A percentile compares a stretch with the other conserved stretches of the same genome.
Conservation (phyloP, 2,113 vertebrate species). For the human region DNA sequence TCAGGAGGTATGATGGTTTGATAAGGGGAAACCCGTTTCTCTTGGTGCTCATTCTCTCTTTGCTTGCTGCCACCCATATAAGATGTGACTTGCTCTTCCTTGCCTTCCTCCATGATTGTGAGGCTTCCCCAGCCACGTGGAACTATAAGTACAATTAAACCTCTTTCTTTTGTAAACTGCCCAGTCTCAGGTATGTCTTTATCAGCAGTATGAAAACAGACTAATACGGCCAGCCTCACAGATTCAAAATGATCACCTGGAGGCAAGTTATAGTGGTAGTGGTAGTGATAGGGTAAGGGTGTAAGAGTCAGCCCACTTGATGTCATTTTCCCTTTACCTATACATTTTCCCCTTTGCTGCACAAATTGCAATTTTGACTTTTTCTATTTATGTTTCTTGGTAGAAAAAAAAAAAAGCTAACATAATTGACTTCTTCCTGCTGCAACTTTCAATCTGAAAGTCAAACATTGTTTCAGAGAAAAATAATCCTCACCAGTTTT, state of each 20-base stretch:
- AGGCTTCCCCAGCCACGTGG: too few species aligned
- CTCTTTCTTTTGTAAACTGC: too few species aligned
- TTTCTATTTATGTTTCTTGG: background rate
- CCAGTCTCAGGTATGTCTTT: too few species aligned
- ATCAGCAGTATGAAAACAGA: too few species aligned
- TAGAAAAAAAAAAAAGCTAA: background rate
- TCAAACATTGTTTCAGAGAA: conserved; percentile 40
- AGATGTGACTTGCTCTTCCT: too few species aligned
- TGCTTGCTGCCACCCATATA: too few species aligned
- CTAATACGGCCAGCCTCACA: background rate
- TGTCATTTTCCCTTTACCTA: background rate
- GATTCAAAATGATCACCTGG: background rate
- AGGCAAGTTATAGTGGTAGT: background rate
- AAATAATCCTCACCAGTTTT: conserved; percentile 37
- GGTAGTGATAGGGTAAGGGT: background rate
- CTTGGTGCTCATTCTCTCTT: too few species aligned
- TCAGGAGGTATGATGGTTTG: too few species aligned
- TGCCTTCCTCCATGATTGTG: too few species aligned
- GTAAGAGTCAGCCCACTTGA: background rate
- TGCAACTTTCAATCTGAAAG: conserved; percentile 45
- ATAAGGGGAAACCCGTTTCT: too few species aligned
- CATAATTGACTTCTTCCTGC: conserved; percentile 33
- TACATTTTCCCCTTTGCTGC: background rate
- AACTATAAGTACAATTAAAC: too few species aligned
- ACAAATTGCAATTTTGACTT: background rate